These are phyloP conservation scores for Chloromyia formosa DNA, from an alignment of 2,888 invertebrate genomes.

Conservation along the genomic window DNA sequence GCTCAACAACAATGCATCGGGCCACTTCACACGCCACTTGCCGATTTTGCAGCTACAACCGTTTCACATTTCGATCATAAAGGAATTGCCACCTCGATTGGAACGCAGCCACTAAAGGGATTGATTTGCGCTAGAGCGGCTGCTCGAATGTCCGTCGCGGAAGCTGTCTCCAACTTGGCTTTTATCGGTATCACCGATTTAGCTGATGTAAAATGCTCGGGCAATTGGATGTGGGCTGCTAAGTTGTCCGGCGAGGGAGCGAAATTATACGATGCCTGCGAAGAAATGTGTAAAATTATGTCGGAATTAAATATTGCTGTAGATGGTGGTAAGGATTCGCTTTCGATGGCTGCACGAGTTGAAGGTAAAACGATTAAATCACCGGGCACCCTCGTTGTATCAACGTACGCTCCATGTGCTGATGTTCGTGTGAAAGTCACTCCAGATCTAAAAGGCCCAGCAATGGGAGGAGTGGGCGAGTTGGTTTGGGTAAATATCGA, in stretches of 20 bases:
- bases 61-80: slow-evolving; percentile 83
- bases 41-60: slow-evolving; percentile 92
- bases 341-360: slow-evolving; percentile 95
- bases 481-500: slow-evolving; percentile 84
- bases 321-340: slow-evolving; percentile 97
- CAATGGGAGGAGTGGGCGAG: slow-evolving; percentile 68
- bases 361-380: slow-evolving; percentile 75
- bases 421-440: slow-evolving; percentile 87
- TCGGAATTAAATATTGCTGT: slow-evolving; percentile 82
- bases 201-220: slow-evolving; percentile 95
- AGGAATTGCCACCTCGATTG: slow-evolving; percentile 94
- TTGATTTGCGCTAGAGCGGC: slow-evolving; percentile 84
- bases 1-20: slow-evolving; percentile 99
- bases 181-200: slow-evolving; percentile 73
- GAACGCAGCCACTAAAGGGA: slow-evolving; percentile 96
- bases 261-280: slow-evolving; percentile 84
- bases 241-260: slow-evolving; percentile 94
- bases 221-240: slow-evolving; percentile 99
- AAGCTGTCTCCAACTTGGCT: slow-evolving; percentile 91
- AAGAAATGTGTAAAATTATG: slow-evolving; percentile 89
- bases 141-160: slow-evolving; percentile 93
- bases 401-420: slow-evolving; percentile 94
- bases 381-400: slow-evolving; percentile 93
- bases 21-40: slow-evolving; percentile 93
- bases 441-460: slow-evolving; percentile 85